Base-by-base conservation (phyloP, 1,140 invertebrate species). In the Bombus difficillimus region DNA sequence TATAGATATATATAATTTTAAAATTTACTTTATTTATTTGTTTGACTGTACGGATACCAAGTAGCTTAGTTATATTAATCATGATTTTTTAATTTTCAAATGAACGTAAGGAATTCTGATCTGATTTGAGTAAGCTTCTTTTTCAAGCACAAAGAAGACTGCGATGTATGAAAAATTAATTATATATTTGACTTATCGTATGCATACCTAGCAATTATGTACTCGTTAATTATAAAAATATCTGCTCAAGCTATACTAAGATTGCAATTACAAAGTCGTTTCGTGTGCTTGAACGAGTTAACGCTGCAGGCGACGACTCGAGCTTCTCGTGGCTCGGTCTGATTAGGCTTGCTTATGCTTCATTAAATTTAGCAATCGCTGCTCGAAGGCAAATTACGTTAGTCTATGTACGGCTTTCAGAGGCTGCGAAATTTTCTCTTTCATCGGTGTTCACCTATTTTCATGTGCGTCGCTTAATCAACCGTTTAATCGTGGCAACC, bases 261-360 rank as follows among this genome's bases (percentile, higher is more conserved):
- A 74, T 73, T 18, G 57, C 69, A 62, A 76, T 89, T 89, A 85
- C 88, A 53, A 71, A 82, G 74, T 53, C 75, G 78, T 74, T 89
- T 73, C 59, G 9, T 64, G 32, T 53, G 43, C 69, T 84, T 76
- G 57, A 83, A 76, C 72, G 41, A 76, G 72, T 83, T 66, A 76
- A 76, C 72, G 73, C 81, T 83, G 72, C 72, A 83, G 81, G 81
- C 81, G 81, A 66, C 81, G 81, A 68, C n/a, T 34, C 75, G 37
- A 62, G 59, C 62, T 59, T 34, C 82, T 77, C 76, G 32, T 83
- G 62, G 32, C 74, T 57, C n/a, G 47, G n/a, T 84, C 76, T 84
- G 43, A 79, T 87, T 85, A 85, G 78, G 73, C 83, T 85, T 81
- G 72, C 83, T 69, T 85, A 81, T 85, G 79, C 66, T 84, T 80